Base-by-base conservation (phyloP, 2,888 invertebrate species). In the Apodemia hepburni region DNA sequence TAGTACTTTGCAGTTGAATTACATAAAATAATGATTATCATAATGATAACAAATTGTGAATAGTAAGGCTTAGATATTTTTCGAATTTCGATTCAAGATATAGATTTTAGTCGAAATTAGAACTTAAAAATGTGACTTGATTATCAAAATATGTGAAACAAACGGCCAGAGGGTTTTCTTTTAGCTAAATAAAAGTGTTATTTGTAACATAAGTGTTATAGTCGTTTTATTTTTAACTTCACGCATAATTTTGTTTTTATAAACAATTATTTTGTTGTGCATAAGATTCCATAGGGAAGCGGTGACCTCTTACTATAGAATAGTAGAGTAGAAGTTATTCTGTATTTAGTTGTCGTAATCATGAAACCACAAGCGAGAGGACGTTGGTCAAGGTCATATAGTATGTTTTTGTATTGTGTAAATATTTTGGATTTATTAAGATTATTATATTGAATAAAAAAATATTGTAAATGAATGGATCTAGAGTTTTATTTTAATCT, bases 381-480 rank as follows among this genome's bases (percentile, higher is more conserved):
- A 81, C 82, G 82, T 80, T 78, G 82, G 79, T 82, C 81, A 80
- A 81, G 81, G 80, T 87, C 84, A 79, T 84, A 87, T 81, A 87
- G 87, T 89, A 90, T 89, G 90, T 88, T 90, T 87, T 91, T 90
- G 89, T 91, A 90, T 87, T 87, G 89, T 91, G 90, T 91, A 91
- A 89, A 91, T 91, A 91, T 90, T 91, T 90, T 90, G 88, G 91
- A 91, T 90, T 90, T 91, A 91, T 90, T 91, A 91, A 91, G 91
- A 91, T 91, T 91, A 91, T 91, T 91, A 91, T 91, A 91, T 91
- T 91, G 90, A 90, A 89, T 91, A 90, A 91, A 91, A 90, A 91
- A 89, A 88, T 85, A 88, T 87, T 91, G 88, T 90, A 90, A 91
- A 90, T 89, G 80, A 71, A 76, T 71, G 61, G 58, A 64, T 69